phyloP scores from a whole-genome alignment of 2,113 vertebrate species.

The Desmodus rotundus region DNA sequence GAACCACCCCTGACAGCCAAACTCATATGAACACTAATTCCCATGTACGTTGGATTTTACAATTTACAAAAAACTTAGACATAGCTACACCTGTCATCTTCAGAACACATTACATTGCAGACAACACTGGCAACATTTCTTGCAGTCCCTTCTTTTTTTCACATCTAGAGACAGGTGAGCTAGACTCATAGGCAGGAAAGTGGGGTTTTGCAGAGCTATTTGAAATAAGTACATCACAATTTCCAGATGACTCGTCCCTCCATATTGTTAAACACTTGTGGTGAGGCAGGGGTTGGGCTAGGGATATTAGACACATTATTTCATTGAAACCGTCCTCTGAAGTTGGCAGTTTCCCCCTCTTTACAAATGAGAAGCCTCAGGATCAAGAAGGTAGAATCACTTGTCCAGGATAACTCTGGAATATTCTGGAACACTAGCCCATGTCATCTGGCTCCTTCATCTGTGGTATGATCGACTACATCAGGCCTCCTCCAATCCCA shows the following conservation, averaged over 20 bases:
- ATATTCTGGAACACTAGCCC: neutral
- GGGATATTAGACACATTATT: neutral
- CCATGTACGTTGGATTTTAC: neutral
- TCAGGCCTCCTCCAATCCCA: neutral
- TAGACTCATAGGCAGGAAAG: neutral
- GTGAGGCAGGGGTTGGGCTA: neutral
- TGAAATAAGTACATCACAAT: neutral
- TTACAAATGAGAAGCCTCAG: neutral
- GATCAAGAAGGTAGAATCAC: neutral
- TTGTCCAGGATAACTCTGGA: neutral
- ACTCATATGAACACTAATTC: neutral
- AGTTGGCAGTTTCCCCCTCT: neutral
- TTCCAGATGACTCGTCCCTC: neutral
- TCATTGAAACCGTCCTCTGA: neutral
- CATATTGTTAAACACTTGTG: fast-evolving
- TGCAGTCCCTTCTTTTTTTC: neutral
- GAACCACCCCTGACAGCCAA: neutral
- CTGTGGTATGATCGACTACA: fast-evolving
- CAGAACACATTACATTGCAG: neutral
- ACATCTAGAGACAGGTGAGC: neutral
- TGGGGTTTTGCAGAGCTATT: neutral
- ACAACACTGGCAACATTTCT: neutral
- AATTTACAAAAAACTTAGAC: neutral
- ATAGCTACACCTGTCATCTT: neutral
- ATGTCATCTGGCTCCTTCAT: neutral